phyloP scores from a whole-genome alignment of 1,140 invertebrate genomes.

The Triops longicaudatus region DNA sequence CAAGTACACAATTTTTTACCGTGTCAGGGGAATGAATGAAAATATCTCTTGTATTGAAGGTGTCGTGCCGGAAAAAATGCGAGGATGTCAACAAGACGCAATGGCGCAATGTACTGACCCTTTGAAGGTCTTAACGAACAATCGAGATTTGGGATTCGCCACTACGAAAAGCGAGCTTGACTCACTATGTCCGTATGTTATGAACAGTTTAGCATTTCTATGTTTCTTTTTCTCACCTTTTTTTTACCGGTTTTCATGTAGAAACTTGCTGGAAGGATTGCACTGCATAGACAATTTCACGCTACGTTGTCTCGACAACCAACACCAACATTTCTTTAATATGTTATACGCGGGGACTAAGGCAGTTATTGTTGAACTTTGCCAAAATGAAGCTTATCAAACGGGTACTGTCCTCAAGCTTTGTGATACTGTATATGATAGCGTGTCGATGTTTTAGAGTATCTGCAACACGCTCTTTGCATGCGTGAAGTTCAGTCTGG shows the following conservation, averaged over 20 bases:
- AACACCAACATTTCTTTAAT: slow-evolving; percentile 36
- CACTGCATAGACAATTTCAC: slow-evolving; percentile 36
- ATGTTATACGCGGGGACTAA: slow-evolving; percentile 36
- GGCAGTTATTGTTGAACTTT: slow-evolving; percentile 34
- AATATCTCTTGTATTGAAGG: not conserved
- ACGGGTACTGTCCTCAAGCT: slow-evolving; percentile 19
- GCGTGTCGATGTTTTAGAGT: slow-evolving; percentile 29
- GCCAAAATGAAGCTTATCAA: slow-evolving; percentile 32
- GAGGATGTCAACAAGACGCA: slow-evolving; percentile 24
- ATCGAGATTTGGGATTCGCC: slow-evolving; percentile 29
- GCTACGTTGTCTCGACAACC: slow-evolving; percentile 32
- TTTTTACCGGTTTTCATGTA: slow-evolving; percentile 20
- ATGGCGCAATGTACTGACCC: slow-evolving; percentile 30
- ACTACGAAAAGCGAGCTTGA: slow-evolving; percentile 27
- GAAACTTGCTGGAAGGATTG: slow-evolving; percentile 34
- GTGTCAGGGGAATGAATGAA: not conserved
- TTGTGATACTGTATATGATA: not conserved
- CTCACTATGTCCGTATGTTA: slow-evolving; percentile 29
- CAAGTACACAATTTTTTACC: not conserved
- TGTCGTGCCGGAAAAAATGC: slow-evolving; percentile 13
- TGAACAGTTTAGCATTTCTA: not conserved
- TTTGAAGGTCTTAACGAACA: slow-evolving; percentile 30
- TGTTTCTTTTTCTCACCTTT: too few relatives aligned
- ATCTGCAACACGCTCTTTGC: slow-evolving; percentile 35
- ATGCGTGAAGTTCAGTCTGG: slow-evolving; percentile 35